Percentiles rank a stretch among this genome's conserved stretches.
Conservation (phyloP, 2,797 vertebrate genomes). For the Sebastiscus tertius region DNA sequence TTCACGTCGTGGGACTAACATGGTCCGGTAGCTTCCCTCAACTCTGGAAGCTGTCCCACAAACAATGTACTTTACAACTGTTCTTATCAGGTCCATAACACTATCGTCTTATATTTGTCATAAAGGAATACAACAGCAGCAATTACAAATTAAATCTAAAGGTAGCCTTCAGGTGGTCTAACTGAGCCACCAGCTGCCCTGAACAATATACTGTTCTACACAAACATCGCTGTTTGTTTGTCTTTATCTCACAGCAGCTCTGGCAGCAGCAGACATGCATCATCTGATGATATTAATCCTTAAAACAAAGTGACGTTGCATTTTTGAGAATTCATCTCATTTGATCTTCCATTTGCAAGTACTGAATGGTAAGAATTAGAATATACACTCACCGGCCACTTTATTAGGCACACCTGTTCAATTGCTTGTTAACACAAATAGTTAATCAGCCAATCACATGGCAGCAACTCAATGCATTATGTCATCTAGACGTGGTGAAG, state of each 20-base stretch:
- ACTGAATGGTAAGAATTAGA: slow-evolving; percentile 2
- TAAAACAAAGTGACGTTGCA: slow-evolving; percentile 4
- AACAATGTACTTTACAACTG: not conserved
- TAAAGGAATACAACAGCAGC: not conserved
- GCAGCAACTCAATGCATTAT: too few relatives aligned
- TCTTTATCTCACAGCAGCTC: not conserved
- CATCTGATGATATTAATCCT: slow-evolving; percentile 7
- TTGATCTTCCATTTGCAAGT: slow-evolving; percentile 15
- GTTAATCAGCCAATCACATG: too few relatives aligned
- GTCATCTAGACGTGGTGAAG: too few relatives aligned
- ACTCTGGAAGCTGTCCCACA: not conserved
- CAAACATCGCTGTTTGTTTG: not conserved
- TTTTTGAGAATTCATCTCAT: slow-evolving; percentile 14
- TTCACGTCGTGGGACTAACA: not conserved
- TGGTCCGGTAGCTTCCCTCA: slow-evolving; percentile 1
- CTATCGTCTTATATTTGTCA: not conserved
- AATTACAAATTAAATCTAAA: not conserved
- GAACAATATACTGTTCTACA: not conserved
- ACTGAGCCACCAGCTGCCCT: not conserved
- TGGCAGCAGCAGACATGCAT: not conserved
- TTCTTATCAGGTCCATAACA: not conserved
- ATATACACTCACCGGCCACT: not conserved
- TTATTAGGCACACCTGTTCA: not conserved
- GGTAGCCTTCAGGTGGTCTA: not conserved
- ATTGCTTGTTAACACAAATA: too few relatives aligned